Base-by-base conservation (phyloP, 2,113 vertebrate species). In the Aegypius monachus region DNA sequence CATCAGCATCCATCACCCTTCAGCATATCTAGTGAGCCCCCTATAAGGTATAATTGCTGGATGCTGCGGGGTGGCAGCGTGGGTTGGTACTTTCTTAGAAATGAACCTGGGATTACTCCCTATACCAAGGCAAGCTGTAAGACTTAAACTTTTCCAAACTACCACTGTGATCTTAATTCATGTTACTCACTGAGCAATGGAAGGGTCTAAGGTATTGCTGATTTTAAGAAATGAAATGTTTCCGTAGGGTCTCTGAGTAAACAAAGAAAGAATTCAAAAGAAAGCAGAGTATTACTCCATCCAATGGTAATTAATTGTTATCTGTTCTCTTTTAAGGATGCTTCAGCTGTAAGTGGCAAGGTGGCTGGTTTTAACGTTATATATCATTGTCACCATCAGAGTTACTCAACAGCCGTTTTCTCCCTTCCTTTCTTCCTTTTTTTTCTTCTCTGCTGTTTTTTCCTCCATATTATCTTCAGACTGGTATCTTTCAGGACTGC, bases 401-500 rank as follows among this genome's bases (percentile, higher is more conserved):
- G 3, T 96, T 93, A 97, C 97, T 98, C 93, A 98, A 86, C 96
- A 89, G 93, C 66, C 31, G 0, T 97, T 97, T 95, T 95, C 87
- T 95, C 93, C 97, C 95, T 97, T 96, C 81, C 91, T 97, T 88
- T 95, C 90, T 87, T 96, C 86, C 88, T 97, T 91, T 95, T 89
- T 91, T 96, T 95, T 78, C 95, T 96, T 67, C 87, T 97, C 96
- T 97, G 90, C 96, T 96, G 88, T 79, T 90, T 97, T 95, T 94
- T 97, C 98, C 96, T 96, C 95, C 67, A 88, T 91, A 96, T 97
- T 98, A 96, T 97, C 94, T 98, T 96, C 97, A 97, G 94, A 98
- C 96, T 97, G 95, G 98, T 97, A 95, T 98, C 97, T 98, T 97
- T 95, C 97, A 98, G 99, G 99, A 89, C 98, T 99, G 81, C 98